Evolutionary conservation across 2,888 invertebrate species (phyloP).

Genomic region (Cantharis lateralis): DNA sequence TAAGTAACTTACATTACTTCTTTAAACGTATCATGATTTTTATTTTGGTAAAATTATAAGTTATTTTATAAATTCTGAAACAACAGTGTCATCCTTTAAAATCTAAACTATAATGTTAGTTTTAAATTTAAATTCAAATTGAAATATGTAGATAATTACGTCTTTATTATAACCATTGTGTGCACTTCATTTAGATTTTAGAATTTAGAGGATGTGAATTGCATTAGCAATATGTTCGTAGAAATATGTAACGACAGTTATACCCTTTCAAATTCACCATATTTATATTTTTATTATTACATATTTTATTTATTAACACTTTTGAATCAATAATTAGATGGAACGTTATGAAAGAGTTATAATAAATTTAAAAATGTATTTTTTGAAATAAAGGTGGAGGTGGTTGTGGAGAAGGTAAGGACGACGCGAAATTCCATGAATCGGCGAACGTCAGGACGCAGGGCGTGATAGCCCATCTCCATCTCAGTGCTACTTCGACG

Average conservation of each 20-base stretch:
- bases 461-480: constrained; percentile 29
- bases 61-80: not conserved
- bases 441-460: constrained; percentile 29
- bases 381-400: not conserved
- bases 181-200: no score
- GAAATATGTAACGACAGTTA: no score
- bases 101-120: no score
- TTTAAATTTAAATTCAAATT: no score
- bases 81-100: not conserved
- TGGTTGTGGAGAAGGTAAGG: constrained; percentile 2
- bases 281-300: no score
- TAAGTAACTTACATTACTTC: not conserved
- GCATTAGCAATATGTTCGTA: no score
- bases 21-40: not conserved
- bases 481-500: constrained; percentile 36
- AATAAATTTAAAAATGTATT: not conserved
- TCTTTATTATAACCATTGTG: no score
- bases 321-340: no score
- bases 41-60: not conserved
- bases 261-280: no score
- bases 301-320: no score
- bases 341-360: not conserved
- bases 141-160: not conserved
- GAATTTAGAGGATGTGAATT: no score
- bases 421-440: constrained; percentile 25